Evolutionary conservation across 64 coral and sea anemone genomes (phyloP), one percentile per base, ranked within the genome.

Genomic region (Exaiptasia diaphana): DNA sequence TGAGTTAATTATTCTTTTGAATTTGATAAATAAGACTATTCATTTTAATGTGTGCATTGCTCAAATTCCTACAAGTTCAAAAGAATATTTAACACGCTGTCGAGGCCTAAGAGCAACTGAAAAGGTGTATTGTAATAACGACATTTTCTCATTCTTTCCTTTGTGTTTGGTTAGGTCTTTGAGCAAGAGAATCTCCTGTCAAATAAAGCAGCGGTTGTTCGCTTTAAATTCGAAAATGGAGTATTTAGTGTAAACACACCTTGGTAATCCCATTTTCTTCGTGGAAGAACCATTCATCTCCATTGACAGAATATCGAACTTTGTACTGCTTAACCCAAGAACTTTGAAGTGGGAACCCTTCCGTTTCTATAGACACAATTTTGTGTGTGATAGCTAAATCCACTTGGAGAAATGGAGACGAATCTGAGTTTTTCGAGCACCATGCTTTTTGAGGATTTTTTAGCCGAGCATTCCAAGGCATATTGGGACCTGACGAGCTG

Each of bases 271-370:
- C 81, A 33, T 71, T 79, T 58, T 91, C 73, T 5, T 67, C 64
- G 50, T 91, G 85, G 23, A 58, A 85, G 21, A 73, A 38, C 81
- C 81, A 91, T 78, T 91, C 81, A 5, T 73, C 50, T 15, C 81
- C 74, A 73, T 91, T 81, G 4, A 6, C 35, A 33, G 23, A 73
- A 49, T 71, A 85, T 22, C 60, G 17, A 56, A 91, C 23, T 57
- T 35, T 45, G 42, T 78, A 85, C 17, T 69, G 38, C 35, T 38
- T 5, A 12, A 71, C 67, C 41, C 73, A 38, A 6, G 32, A 38
- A 15, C 26, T 10, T 5, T 20, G 23, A 55, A 34, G 20, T 12
- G 14, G n/a, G 9, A 38, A 22, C 20, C 80, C 80, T 53, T 83
- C 64, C 4, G 68, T 38, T 48, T 43, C 48, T 28, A 83, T 56